Percentiles rank a stretch among this genome's conserved stretches.
Evolutionary conservation across 2,113 vertebrate genomes (phyloP).

Genomic region (Marmota monax): DNA sequence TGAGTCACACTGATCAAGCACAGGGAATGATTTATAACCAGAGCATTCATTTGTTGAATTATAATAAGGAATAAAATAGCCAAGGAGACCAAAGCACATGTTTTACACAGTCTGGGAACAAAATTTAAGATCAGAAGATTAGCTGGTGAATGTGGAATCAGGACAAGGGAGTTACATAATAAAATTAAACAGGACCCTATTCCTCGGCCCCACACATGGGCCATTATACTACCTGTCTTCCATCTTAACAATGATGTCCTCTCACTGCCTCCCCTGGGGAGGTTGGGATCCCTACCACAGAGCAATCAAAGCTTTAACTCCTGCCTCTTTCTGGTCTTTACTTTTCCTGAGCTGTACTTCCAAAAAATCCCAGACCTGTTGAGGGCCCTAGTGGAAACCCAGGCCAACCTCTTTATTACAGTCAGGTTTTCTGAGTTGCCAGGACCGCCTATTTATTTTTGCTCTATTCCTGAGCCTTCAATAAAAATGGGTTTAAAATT

Average conservation of each 20-base stretch:
- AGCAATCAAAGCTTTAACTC: not conserved
- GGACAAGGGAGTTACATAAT: not conserved
- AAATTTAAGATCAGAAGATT: not conserved
- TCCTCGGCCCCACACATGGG: too few species aligned
- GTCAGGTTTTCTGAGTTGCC: not conserved
- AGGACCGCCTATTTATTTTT: not conserved
- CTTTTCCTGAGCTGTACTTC: not conserved
- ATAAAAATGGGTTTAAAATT: not conserved
- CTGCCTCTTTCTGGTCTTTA: not conserved
- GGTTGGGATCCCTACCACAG: not conserved
- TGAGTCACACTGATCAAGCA: not conserved
- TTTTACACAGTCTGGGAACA: not conserved
- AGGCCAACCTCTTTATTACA: not conserved
- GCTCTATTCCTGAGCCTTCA: not conserved
- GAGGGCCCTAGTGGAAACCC: not conserved
- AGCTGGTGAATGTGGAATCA: not conserved
- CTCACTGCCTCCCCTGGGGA: not conserved
- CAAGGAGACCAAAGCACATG: not conserved
- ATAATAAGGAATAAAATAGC: slow-evolving; percentile 31
- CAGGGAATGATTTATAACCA: slow-evolving; percentile 23
- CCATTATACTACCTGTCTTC: not conserved
- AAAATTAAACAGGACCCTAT: not conserved
- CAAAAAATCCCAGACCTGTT: too few species aligned
- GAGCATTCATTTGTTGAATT: not conserved
- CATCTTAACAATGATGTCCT: not conserved